Percentiles rank a stretch among this genome's conserved stretches.
Conservation (phyloP, 2,797 vertebrate species). For the Diglossa cyanea region DNA sequence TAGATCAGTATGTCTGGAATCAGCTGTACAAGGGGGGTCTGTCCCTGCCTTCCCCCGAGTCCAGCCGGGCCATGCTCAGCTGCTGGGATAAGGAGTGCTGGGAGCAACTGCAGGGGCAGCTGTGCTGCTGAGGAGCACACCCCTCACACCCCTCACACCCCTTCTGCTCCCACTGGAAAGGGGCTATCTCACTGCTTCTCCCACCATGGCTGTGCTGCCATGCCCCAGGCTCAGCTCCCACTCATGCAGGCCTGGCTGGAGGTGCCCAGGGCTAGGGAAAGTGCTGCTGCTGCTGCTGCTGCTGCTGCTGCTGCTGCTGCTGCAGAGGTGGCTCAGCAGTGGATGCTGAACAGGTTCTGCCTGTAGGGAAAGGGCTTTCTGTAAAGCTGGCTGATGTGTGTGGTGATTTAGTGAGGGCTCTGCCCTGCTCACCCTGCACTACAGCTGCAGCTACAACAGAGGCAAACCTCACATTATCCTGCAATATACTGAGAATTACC, state of each 20-base stretch:
- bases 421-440: neutral
- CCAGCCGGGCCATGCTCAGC: constrained; percentile 1
- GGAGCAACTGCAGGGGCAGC: constrained; percentile 45
- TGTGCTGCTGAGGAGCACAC: neutral
- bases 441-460: neutral
- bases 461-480: neutral
- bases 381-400: neutral
- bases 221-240: neutral
- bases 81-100: constrained; percentile 10
- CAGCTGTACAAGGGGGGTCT: neutral
- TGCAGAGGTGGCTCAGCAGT: neutral
- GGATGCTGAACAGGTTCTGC: neutral
- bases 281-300: neutral
- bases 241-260: accelerated
- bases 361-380: neutral
- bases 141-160: neutral
- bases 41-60: neutral
- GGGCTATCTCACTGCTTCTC: accelerated
- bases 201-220: accelerated
- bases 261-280: neutral
- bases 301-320: neutral
- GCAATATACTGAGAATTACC: neutral
- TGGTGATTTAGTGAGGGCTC: neutral
- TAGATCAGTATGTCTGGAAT: constrained; percentile 23
- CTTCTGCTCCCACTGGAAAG: neutral